These are phyloP conservation scores for Ophion costatus DNA, from an alignment of 2,888 invertebrate genomes.

Conservation along the genomic window DNA sequence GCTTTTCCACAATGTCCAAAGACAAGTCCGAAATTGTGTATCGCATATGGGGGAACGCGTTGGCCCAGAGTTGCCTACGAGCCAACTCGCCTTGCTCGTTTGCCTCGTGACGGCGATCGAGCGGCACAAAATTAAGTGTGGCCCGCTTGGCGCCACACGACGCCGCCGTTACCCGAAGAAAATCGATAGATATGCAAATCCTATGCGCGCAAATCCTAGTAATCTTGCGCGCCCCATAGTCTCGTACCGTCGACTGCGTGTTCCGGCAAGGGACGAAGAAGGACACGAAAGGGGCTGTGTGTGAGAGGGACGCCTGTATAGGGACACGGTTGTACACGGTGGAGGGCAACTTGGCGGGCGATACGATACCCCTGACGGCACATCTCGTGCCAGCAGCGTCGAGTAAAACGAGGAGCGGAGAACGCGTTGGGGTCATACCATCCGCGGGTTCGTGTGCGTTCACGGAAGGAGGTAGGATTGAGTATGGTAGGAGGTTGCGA, in stretches of 20 bases:
- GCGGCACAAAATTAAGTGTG: constrained; percentile 78
- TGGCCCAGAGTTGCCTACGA: background rate
- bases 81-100: no score
- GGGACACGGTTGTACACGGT: constrained; percentile 10
- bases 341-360: constrained; percentile 54
- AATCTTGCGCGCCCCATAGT: constrained; percentile 74
- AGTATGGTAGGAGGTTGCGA: constrained; percentile 41
- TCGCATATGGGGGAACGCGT: no score
- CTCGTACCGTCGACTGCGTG: constrained; percentile 61
- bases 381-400: constrained; percentile 60
- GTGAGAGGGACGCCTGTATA: background rate
- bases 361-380: constrained; percentile 48
- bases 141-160: constrained; percentile 75
- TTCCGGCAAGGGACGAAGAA: constrained; percentile 11
- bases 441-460: background rate
- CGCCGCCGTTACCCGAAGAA: constrained; percentile 64
- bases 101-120: constrained; percentile 13
- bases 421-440: constrained; percentile 21
- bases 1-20: no score
- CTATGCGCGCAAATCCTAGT: constrained; percentile 81
- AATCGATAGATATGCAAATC: constrained; percentile 84
- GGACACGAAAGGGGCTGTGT: background rate
- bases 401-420: constrained; percentile 50
- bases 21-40: no score
- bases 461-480: constrained; percentile 27